A percentile compares a stretch with the other conserved stretches of the same genome.
Evolutionary conservation across 2,113 vertebrate species (phyloP).

Genomic region (Gobius niger): DNA sequence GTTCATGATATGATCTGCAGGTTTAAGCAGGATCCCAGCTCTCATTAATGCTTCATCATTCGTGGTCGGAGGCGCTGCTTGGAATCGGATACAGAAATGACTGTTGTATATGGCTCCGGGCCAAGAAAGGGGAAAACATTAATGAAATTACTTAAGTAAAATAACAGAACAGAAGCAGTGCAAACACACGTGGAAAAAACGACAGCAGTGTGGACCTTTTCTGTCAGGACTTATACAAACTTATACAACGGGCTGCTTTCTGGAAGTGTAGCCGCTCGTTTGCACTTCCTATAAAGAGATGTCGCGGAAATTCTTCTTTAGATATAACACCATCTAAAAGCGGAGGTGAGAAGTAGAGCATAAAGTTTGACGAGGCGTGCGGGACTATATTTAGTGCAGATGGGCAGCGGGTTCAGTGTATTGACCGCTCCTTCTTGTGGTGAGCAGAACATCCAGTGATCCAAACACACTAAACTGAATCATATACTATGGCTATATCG

Average conservation of each 20-base stretch:
- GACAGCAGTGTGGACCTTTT: background rate
- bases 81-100: constrained; percentile 47
- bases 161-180: constrained; percentile 1
- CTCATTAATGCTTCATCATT: constrained; percentile 64
- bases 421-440: too few species aligned
- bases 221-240: background rate
- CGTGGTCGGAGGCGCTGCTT: constrained; percentile 24
- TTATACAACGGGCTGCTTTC: too few species aligned
- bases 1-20: constrained; percentile 62
- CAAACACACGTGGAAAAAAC: background rate
- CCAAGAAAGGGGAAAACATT: constrained; percentile 3
- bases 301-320: too few species aligned
- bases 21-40: constrained; percentile 57
- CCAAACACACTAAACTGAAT: too few species aligned
- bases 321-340: too few species aligned
- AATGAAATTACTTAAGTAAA: constrained; percentile 3
- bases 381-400: too few species aligned
- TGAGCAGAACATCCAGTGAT: too few species aligned
- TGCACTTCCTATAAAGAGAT: too few species aligned
- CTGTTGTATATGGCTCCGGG: constrained; percentile 23
- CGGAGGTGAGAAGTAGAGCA: too few species aligned
- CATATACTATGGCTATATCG: too few species aligned
- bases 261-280: background rate
- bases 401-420: too few species aligned
- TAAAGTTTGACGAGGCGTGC: too few species aligned